These are phyloP conservation scores for Ricordea florida DNA, from an alignment of 92 coral and sea anemone genomes.

Conservation along the genomic window DNA sequence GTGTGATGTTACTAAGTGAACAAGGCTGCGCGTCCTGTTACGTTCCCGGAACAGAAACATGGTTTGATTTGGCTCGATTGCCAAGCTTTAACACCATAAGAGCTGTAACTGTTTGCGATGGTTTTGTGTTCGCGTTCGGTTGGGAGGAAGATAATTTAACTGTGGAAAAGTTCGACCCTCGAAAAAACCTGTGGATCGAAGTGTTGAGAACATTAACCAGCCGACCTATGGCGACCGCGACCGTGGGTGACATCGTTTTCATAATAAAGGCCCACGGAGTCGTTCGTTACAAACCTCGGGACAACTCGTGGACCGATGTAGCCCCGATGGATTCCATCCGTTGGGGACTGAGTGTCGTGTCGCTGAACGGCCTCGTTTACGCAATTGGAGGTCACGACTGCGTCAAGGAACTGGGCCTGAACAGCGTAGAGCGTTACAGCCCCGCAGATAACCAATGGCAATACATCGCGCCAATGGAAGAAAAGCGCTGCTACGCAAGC, in stretches of 20 bases:
- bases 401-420: background rate
- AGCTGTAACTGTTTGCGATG: conserved; percentile 26
- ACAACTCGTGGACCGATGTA: background rate
- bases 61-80: conserved; percentile 25
- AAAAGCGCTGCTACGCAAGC: conserved; percentile 20
- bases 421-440: conserved; percentile 26
- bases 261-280: background rate
- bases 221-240: conserved; percentile 19
- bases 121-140: conserved; percentile 6
- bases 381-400: conserved; percentile 27
- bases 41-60: background rate
- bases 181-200: conserved; percentile 2
- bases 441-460: conserved; percentile 11
- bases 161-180: conserved; percentile 13
- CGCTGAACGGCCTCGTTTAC: conserved; percentile 3
- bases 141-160: conserved; percentile 33
- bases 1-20: conserved; percentile 19
- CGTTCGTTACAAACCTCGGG: background rate
- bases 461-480: conserved; percentile 5
- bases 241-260: background rate
- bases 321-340: conserved; percentile 17
- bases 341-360: conserved; percentile 19
- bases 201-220: background rate
- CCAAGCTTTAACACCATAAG: conserved; percentile 12
- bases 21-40: conserved; percentile 10